A percentile compares a stretch with the other conserved stretches of the same genome.
Evolutionary conservation across 2,797 vertebrate species (phyloP).

Genomic region (Protosalanx chinensis): DNA sequence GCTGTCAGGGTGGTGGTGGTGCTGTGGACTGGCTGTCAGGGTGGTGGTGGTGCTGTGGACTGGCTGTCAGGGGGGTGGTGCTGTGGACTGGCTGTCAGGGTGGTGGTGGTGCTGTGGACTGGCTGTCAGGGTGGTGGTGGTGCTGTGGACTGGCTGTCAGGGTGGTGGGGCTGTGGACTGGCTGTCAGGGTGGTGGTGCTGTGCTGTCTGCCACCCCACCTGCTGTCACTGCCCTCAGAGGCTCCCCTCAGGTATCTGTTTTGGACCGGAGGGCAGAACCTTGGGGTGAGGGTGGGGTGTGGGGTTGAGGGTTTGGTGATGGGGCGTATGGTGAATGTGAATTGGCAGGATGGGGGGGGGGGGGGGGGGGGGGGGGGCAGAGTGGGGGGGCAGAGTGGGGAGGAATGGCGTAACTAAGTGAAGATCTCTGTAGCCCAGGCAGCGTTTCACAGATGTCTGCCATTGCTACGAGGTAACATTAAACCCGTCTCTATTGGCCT

Average conservation of each 20-base stretch:
- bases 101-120: slow-evolving; percentile 35
- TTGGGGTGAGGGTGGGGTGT: no score
- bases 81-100: neutral
- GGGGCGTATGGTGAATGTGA: no score
- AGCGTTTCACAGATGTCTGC: no score
- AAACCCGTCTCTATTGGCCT: no score
- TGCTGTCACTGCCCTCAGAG: slow-evolving; percentile 60
- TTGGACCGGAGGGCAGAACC: neutral
- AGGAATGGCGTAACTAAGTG: neutral
- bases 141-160: slow-evolving; percentile 53
- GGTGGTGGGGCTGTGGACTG: slow-evolving; percentile 35
- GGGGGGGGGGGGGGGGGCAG: no score
- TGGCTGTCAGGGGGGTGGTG: no score
- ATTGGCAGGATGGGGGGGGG: no score
- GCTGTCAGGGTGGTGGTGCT: no score
- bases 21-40: no score
- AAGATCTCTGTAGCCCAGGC: neutral
- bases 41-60: slow-evolving; percentile 37
- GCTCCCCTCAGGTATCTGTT: slow-evolving; percentile 47
- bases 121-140: slow-evolving; percentile 8
- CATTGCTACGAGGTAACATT: no score
- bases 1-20: no score
- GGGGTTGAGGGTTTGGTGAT: no score
- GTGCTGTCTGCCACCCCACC: slow-evolving; percentile 67
- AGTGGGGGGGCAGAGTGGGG: neutral